These are phyloP conservation scores for Felis chaus DNA, from an alignment of 2,113 vertebrate genomes.

Conservation along the genomic window DNA sequence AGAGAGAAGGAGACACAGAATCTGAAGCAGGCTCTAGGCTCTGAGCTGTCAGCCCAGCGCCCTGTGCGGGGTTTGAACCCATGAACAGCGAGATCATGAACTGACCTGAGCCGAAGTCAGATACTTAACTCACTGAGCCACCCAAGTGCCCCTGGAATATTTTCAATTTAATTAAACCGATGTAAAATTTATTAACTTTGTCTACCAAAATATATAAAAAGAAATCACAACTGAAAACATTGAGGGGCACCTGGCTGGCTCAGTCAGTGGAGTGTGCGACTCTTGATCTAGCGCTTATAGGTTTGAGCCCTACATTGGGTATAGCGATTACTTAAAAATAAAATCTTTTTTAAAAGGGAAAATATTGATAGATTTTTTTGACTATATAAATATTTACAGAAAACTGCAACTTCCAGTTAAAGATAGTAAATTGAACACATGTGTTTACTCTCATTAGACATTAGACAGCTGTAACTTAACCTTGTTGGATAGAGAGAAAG, in stretches of 20 bases:
- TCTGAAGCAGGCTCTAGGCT: too few relatives aligned
- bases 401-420: conserved; percentile 23
- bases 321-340: neutral
- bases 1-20: too few relatives aligned
- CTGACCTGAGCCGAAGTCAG: too few relatives aligned
- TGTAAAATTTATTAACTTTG: neutral
- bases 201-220: neutral
- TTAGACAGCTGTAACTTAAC: neutral
- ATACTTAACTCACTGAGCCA: too few relatives aligned
- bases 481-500: neutral
- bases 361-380: neutral
- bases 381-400: neutral
- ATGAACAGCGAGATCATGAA: too few relatives aligned
- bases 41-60: too few relatives aligned
- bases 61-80: too few relatives aligned
- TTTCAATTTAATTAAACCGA: conserved; percentile 19
- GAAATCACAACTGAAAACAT: neutral
- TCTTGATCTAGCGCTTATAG: neutral
- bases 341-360: neutral
- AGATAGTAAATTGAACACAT: neutral
- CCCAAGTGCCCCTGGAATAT: neutral
- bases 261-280: neutral
- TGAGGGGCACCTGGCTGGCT: neutral
- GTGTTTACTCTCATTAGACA: neutral
- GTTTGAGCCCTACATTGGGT: neutral